Evolutionary conservation across 2,888 invertebrate genomes (phyloP).

Genomic region (Apamea monoglypha): DNA sequence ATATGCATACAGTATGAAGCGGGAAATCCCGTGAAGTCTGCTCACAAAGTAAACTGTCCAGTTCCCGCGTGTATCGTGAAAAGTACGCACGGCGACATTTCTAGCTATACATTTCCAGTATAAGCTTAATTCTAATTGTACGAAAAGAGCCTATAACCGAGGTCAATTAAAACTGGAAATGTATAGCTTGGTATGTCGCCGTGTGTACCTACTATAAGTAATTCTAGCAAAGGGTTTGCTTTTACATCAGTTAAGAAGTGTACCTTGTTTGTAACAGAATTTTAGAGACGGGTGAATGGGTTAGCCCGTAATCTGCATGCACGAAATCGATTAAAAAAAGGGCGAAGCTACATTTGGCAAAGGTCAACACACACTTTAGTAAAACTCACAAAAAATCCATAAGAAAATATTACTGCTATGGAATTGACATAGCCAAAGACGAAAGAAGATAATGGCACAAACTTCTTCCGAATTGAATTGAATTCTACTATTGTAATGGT

Average conservation of each 20-base stretch:
- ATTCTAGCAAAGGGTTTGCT: not conserved
- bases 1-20: not conserved
- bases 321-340: not conserved
- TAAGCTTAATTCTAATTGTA: not conserved
- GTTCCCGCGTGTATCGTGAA: conserved; percentile 8
- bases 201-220: not conserved
- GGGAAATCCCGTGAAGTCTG: not conserved
- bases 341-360: not conserved
- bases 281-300: no score
- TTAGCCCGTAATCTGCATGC: not conserved
- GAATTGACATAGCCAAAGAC: not conserved
- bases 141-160: not conserved
- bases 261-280: not conserved
- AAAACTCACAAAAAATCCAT: not conserved
- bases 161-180: no score
- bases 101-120: no score
- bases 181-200: no score
- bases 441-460: not conserved
- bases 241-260: not conserved
- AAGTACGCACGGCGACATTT: not conserved
- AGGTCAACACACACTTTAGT: not conserved
- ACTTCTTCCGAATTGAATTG: not conserved
- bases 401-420: no score
- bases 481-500: no score
- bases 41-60: not conserved